Conservation (phyloP, 1,140 invertebrate genomes). For the Neodiprion lecontei region DNA sequence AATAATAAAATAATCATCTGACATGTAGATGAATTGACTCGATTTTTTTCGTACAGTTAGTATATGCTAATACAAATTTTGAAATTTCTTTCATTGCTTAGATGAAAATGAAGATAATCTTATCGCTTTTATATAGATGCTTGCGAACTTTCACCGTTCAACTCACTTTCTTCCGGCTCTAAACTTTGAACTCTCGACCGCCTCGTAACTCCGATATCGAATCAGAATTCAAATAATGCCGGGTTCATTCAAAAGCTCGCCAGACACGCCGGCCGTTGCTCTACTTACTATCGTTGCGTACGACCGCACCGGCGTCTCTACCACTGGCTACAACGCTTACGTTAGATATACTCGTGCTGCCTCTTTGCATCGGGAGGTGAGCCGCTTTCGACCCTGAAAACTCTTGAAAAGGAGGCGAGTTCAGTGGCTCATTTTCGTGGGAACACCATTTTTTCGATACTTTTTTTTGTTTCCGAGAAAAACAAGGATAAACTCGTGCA, state of each 20-base stretch:
- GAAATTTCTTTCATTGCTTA: too few species aligned
- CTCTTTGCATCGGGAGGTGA: slow-evolving; percentile 18
- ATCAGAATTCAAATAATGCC: slow-evolving; percentile 45
- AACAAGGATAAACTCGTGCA: too few species aligned
- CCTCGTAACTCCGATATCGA: slow-evolving; percentile 33
- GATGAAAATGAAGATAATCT: too few species aligned
- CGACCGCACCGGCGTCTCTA: slow-evolving; percentile 25
- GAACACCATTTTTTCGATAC: slow-evolving; percentile 3
- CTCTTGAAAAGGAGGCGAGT: not conserved
- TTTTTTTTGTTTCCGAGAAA: too few species aligned
- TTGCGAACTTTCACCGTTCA: slow-evolving; percentile 8
- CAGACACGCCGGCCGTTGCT: slow-evolving; percentile 31
- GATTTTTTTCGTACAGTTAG: too few species aligned
- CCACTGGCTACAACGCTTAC: too few species aligned
- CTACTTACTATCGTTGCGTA: slow-evolving; percentile 28
- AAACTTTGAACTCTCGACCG: slow-evolving; percentile 32
- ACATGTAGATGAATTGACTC: too few species aligned
- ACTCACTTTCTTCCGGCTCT: not conserved
- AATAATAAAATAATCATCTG: too few species aligned
- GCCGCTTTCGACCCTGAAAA: slow-evolving; percentile 29
- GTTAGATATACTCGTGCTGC: not conserved
- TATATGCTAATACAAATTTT: too few species aligned
- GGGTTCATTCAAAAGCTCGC: slow-evolving; percentile 54
- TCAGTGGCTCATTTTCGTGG: slow-evolving; percentile 10
- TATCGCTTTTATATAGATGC: too few species aligned